phyloP scores from a whole-genome alignment of 2,888 invertebrate species.

The Cecidostiba fungosa region DNA sequence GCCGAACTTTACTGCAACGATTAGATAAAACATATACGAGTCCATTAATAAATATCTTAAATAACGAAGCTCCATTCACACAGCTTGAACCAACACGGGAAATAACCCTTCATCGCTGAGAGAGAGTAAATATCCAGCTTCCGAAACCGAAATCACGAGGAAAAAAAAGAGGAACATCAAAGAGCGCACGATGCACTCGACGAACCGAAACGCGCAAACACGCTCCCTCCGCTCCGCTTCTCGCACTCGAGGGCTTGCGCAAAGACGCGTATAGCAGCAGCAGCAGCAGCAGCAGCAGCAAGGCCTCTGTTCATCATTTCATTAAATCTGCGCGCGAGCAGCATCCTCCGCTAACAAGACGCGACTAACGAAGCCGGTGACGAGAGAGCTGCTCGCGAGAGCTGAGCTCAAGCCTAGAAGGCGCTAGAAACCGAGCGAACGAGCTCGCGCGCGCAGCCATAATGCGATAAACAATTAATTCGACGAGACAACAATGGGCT shows the following conservation, averaged over 20 bases:
- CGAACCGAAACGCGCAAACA: slow-evolving; percentile 7
- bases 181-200: background rate
- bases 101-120: background rate
- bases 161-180: background rate
- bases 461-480: slow-evolving; percentile 69
- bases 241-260: background rate
- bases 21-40: background rate
- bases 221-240: background rate
- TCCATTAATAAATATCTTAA: background rate
- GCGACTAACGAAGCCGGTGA: slow-evolving; percentile 60
- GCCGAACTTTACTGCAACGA: background rate
- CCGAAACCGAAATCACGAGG: background rate
- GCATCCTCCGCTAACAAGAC: slow-evolving; percentile 49
- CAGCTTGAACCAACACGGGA: background rate
- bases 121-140: slow-evolving; percentile 2
- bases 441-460: slow-evolving; percentile 44
- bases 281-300: background rate
- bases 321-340: slow-evolving; percentile 52
- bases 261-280: background rate
- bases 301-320: slow-evolving; percentile 50
- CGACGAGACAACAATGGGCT: slow-evolving; percentile 63
- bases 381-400: slow-evolving; percentile 2
- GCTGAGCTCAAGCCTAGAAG: background rate
- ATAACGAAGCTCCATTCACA: background rate
- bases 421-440: slow-evolving; percentile 14